phyloP scores from a whole-genome alignment of 2,888 invertebrate species.

The Sinhomidia bicolor region DNA sequence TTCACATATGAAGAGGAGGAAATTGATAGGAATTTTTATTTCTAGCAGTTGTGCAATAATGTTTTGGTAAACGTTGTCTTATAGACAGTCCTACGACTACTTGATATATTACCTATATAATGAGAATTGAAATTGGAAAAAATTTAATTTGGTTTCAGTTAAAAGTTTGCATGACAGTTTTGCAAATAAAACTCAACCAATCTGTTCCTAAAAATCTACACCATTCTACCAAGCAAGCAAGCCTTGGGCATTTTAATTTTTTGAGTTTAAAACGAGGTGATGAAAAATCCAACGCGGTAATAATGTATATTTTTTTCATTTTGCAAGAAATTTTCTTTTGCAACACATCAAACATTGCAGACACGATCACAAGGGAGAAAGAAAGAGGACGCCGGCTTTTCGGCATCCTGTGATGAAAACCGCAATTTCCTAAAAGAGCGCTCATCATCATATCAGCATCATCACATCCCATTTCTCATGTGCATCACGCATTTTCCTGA shows the following conservation, averaged over 20 bases:
- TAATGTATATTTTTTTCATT: too few relatives aligned
- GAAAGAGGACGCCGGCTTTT: constrained; percentile 54
- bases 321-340: constrained; percentile 9
- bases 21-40: too few relatives aligned
- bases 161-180: background rate
- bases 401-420: constrained; percentile 63
- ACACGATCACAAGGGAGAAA: background rate
- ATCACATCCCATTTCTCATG: constrained; percentile 63
- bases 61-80: too few relatives aligned
- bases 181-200: constrained; percentile 48
- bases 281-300: background rate
- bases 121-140: constrained; percentile 6
- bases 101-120: too few relatives aligned
- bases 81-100: too few relatives aligned
- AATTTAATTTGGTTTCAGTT: background rate
- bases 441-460: constrained; percentile 57
- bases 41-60: too few relatives aligned
- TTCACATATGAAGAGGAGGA: background rate
- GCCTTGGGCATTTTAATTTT: background rate
- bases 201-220: constrained; percentile 5
- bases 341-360: background rate
- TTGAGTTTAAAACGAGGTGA: too few relatives aligned
- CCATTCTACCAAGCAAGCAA: background rate
- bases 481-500: constrained; percentile 67
- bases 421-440: constrained; percentile 55